Percentiles rank a stretch among this genome's conserved stretches.
Conservation (phyloP, 2,888 invertebrate genomes). For the Drosophila subquinaria region DNA sequence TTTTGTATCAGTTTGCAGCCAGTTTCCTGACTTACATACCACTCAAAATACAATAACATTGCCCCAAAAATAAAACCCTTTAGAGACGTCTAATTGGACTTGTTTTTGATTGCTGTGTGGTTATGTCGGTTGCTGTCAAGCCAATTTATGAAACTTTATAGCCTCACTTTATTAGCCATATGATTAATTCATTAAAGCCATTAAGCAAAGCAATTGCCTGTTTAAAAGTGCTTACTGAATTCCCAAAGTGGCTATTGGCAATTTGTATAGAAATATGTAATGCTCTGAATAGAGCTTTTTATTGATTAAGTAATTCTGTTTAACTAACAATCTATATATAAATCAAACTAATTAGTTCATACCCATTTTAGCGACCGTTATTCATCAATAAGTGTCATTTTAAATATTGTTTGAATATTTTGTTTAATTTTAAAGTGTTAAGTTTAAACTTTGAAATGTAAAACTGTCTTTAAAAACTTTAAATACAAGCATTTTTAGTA, state of each 20-base stretch:
- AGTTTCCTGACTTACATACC: conserved; percentile 9
- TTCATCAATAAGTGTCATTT: too few relatives aligned
- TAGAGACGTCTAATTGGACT: conserved; percentile 42
- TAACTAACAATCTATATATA: neutral
- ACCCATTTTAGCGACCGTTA: too few relatives aligned
- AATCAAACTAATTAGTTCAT: too few relatives aligned
- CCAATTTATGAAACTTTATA: conserved; percentile 34
- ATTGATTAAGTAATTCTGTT: neutral
- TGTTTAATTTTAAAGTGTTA: too few relatives aligned
- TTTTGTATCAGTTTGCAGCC: conserved; percentile 29
- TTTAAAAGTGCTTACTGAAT: neutral
- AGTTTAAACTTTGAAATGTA: too few relatives aligned
- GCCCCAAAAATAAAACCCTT: conserved; percentile 8
- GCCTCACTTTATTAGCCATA: conserved; percentile 31
- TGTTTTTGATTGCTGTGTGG: conserved; percentile 40
- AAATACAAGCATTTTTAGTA: neutral
- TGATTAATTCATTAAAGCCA: conserved; percentile 53
- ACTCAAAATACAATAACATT: neutral
- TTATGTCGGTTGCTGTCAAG: neutral
- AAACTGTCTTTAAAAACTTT: too few relatives aligned
- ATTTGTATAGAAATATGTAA: neutral
- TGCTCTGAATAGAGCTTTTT: neutral
- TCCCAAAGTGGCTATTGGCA: neutral
- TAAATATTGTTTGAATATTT: too few relatives aligned
- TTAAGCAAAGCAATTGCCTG: conserved; percentile 28